Evolutionary conservation across 2,113 vertebrate genomes (phyloP).

Genomic region (Calyptommatus sinebrachiatus): DNA sequence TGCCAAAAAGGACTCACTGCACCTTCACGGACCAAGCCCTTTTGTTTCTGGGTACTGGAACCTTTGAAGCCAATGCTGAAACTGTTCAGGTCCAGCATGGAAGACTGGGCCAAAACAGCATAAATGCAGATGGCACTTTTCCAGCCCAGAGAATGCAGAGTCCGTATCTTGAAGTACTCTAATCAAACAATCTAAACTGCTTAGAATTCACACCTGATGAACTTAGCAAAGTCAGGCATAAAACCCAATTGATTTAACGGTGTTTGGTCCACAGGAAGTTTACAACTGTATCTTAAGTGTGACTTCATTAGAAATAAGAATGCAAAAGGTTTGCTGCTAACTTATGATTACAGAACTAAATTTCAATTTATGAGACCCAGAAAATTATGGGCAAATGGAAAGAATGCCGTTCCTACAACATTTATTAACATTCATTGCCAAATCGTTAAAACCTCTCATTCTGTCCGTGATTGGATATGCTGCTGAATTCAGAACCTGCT

Average conservation of each 20-base stretch:
- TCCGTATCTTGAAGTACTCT: too few relatives aligned
- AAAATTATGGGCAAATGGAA: neutral
- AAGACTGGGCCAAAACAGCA: too few relatives aligned
- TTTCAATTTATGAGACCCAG: neutral
- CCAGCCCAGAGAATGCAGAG: too few relatives aligned
- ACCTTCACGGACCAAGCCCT: too few relatives aligned
- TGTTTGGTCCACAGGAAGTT: too few relatives aligned
- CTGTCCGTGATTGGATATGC: neutral
- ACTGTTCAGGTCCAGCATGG: too few relatives aligned
- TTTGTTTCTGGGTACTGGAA: too few relatives aligned
- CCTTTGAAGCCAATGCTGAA: too few relatives aligned
- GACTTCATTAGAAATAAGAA: neutral
- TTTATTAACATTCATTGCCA: neutral
- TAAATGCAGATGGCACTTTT: too few relatives aligned
- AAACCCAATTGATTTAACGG: too few relatives aligned
- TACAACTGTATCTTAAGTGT: neutral
- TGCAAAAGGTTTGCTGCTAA: neutral
- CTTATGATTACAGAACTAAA: neutral
- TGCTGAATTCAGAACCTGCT: neutral
- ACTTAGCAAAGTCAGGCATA: neutral
- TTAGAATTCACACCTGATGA: neutral
- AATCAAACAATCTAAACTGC: neutral
- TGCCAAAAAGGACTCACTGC: too few relatives aligned
- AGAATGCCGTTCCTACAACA: constrained; percentile 1
- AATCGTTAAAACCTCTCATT: constrained; percentile 11